Base-by-base conservation (phyloP, 2,797 vertebrate species). In the Myripristis jacobus region DNA sequence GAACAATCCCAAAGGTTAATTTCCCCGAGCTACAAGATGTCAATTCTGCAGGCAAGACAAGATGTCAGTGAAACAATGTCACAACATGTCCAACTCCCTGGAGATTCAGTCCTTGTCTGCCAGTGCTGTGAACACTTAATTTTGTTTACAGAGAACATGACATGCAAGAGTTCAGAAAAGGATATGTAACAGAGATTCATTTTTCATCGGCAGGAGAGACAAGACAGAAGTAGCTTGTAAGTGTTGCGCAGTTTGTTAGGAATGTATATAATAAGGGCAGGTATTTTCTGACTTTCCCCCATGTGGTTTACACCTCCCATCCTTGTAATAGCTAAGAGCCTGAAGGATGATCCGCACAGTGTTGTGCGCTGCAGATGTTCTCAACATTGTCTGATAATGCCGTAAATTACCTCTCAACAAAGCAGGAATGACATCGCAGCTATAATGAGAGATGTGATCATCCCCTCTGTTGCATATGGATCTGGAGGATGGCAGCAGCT, bases 331-430 rank as follows among this genome's bases (percentile, higher is more conserved):
- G 27, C 25, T 15, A 18, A 18, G 3, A n/a, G 24, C 51, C 51
- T 29, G 24, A 16, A 61, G 59, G 44, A 15, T 29, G 9, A 34
- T 48, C 25, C 50, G 46, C 8, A 8, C 10, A 31, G 60, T 1
- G 27, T 6, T 63, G 38, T 66, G 38, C 34, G 25, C 21, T 31
- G 64, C 74, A 77, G 73, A 69, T 77, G 60, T 64, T 48, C 19
- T 46, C 24, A 50, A 46, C 18, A 47, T 18, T 52, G 43, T 56
- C 21, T 58, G 47, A 38, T 66, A n/a, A n/a, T n/a, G 24, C 54
- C 29, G 41, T 69, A 70, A 77, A 77, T 57, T 27, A 73, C 31
- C 29, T 50, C 25, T 29, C 24, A 41, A 3, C 38, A 41, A 41
- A 41, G 13, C 38, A 34, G 50, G 34, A 70, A 43, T 29, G 18